phyloP scores from a whole-genome alignment of 2,888 invertebrate species.

The Diadegma fenestrale region DNA sequence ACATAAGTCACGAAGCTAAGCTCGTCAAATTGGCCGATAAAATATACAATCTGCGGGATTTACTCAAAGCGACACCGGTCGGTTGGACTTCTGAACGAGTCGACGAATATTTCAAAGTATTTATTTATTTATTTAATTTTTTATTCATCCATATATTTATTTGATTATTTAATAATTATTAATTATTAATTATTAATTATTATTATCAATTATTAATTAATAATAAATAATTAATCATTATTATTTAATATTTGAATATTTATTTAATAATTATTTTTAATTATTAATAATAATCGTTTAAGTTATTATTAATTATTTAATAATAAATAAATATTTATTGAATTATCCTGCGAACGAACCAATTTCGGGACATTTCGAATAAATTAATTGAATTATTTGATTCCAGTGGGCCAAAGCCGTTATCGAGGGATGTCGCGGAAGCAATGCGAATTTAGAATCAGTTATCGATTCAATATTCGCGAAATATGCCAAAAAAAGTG shows the following conservation, averaged over 20 bases:
- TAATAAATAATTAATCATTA: too few species aligned
- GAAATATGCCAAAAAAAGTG: constrained; percentile 58
- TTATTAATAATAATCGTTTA: too few species aligned
- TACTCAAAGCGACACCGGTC: constrained; percentile 86
- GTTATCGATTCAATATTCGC: constrained; percentile 86
- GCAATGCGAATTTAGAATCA: constrained; percentile 87
- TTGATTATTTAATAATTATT: neutral
- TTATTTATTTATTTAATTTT: too few species aligned
- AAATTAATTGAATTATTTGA: neutral
- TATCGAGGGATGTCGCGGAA: constrained; percentile 88
- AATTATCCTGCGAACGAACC: too few species aligned
- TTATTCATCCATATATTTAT: neutral
- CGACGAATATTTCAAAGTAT: constrained; percentile 87
- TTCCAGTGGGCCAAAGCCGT: constrained; percentile 89
- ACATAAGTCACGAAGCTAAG: constrained; percentile 88
- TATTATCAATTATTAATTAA: too few species aligned
- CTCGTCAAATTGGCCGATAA: constrained; percentile 93
- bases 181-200: too few species aligned
- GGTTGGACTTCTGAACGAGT: constrained; percentile 89
- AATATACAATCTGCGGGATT: constrained; percentile 92
- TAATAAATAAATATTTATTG: constrained; percentile 2
- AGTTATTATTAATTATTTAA: too few species aligned
- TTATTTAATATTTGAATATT: neutral
- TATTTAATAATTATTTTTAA: too few species aligned
- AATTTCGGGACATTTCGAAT: neutral